Conservation (phyloP, 2,113 vertebrate genomes). For the Callionymus lyra region DNA sequence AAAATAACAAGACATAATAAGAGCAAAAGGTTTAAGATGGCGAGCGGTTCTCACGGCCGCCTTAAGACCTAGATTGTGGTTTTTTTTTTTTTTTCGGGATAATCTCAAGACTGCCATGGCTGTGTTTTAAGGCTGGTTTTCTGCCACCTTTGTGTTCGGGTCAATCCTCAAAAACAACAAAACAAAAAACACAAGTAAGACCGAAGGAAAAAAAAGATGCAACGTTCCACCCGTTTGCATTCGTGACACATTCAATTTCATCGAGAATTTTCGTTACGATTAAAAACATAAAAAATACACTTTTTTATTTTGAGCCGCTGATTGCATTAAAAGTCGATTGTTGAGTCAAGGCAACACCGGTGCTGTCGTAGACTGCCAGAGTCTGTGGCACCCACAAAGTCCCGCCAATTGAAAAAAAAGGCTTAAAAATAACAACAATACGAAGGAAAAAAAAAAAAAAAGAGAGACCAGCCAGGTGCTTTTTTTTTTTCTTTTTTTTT, state of each 20-base stretch:
- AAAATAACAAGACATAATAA: constrained; percentile 7
- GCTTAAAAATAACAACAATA: constrained; percentile 7
- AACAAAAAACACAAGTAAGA: constrained; percentile 6
- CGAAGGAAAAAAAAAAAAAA: constrained; percentile 11
- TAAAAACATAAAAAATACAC: too few species aligned
- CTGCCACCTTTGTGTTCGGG: too few species aligned
- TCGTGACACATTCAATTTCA: constrained; percentile 25
- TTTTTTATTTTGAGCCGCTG: constrained; percentile 2
- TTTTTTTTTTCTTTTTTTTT: constrained; percentile 19
- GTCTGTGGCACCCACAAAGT: constrained; percentile 26
- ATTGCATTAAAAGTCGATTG: constrained; percentile 44
- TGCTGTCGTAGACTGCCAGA: constrained; percentile 42
- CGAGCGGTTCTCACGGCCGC: too few species aligned
- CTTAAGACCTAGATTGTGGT: too few species aligned
- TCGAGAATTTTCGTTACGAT: too few species aligned
- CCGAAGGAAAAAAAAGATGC: constrained; percentile 32
- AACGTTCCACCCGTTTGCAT: constrained; percentile 21
- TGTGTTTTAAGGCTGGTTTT: too few species aligned
- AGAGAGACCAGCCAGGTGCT: constrained; percentile 37
- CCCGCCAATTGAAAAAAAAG: constrained; percentile 30
- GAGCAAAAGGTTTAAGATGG: too few species aligned
- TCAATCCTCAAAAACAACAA: not conserved
- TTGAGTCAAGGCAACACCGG: constrained; percentile 18
- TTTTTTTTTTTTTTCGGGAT: too few species aligned
- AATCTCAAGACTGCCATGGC: too few species aligned